Base-by-base conservation (phyloP, 2,113 vertebrate species). In the Forbesichthys papilliferus region DNA sequence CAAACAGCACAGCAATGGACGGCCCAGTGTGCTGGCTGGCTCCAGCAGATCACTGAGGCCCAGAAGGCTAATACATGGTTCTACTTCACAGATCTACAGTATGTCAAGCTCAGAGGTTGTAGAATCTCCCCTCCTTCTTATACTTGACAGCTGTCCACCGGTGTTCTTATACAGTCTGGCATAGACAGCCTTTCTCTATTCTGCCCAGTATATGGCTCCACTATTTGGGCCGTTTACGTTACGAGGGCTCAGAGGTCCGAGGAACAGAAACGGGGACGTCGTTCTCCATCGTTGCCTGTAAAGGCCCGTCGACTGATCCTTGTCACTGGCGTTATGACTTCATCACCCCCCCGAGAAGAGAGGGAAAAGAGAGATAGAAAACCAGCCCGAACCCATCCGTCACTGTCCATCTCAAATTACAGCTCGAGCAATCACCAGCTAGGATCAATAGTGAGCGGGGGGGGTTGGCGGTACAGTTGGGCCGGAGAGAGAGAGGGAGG, bases 351-450 rank as follows among this genome's bases (percentile, higher is more conserved):
- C 75, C 59, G 88, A 92, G 88, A 87, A 90, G 85, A 88, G 73
- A 80, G 73, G 66, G 84, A 84, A 82, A 84, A 83, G 86, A 85
- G 20, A 70, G 58, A 89, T 92, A 94, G 92, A 83, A 87, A 92
- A 93, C 90, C 86, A 89, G 88, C 86, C 88, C 68, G 84, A 90
- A 82, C 71, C 82, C 94, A 95, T 96, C 93, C 86, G 87, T 96
- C 96, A 95, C 84, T 86, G 94, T 95, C 95, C 84, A 82, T 89
- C 93, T 92, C 87, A 89, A 89, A 93, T 93, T 90, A 90, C 86
- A 78, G 86, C 90, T 87, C 94, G 82, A 94, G 93, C 90, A 92
- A 94, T 95, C 94, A 94, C 89, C 60, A 52, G 83, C 66, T 75
- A 80, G 92, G 93, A 96, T 96, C 96, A 90, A 93, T 95, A 92